These are phyloP conservation scores for Bhutanitis thaidina DNA, from an alignment of 2,888 invertebrate species.

Conservation along the genomic window DNA sequence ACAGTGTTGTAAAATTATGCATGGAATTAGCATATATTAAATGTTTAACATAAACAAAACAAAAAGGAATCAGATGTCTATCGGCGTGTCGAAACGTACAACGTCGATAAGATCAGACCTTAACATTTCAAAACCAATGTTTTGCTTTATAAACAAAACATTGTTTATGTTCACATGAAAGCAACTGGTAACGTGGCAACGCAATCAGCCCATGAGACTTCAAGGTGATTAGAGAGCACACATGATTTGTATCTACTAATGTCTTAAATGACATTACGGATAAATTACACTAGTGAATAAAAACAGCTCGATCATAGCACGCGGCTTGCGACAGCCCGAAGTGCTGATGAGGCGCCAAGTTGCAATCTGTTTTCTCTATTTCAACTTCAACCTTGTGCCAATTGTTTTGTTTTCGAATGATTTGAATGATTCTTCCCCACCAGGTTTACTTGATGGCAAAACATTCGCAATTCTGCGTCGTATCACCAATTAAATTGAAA, in stretches of 20 bases:
- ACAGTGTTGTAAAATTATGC: constrained; percentile 2
- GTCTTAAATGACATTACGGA: constrained; percentile 26
- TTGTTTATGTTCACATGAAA: constrained; percentile 27
- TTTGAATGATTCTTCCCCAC: neutral
- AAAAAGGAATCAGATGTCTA: constrained; percentile 12
- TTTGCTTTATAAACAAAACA: constrained; percentile 21
- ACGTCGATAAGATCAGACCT: constrained; percentile 20
- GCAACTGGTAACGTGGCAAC: constrained; percentile 25
- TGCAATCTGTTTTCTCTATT: constrained; percentile 53
- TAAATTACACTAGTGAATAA: constrained; percentile 33
- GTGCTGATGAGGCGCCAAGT: constrained; percentile 30
- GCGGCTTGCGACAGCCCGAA: constrained; percentile 19
- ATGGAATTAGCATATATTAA: constrained; percentile 14
- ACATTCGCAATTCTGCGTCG: too few species aligned
- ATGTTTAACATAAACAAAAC: constrained; percentile 9
- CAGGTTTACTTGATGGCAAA: too few species aligned
- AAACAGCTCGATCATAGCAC: constrained; percentile 8
- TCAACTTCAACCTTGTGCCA: constrained; percentile 60
- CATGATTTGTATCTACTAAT: constrained; percentile 19
- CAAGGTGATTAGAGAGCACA: constrained; percentile 43
- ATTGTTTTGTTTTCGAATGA: constrained; percentile 53
- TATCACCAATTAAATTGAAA: too few species aligned
- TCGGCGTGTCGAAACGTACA: constrained; percentile 11
- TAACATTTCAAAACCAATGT: constrained; percentile 20
- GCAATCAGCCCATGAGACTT: constrained; percentile 35